Evolutionary conservation across 2,113 vertebrate genomes (phyloP), one percentile per base, ranked within the genome.

Genomic region (Mungos mungo): DNA sequence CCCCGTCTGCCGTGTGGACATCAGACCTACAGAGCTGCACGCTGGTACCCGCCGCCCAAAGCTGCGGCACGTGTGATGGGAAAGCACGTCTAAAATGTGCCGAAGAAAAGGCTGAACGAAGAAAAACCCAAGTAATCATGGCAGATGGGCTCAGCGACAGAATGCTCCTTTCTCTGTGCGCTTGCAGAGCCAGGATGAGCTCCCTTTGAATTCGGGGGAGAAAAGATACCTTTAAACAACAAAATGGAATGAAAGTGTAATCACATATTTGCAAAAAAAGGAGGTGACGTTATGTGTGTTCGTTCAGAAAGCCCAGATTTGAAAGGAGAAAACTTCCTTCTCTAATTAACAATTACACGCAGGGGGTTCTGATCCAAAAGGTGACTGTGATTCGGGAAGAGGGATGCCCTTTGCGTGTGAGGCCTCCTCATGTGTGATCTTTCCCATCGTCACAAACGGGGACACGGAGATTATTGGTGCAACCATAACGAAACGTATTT

Each of bases 1-100:
- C 11, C 5, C 11, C 0, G n/a, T 23, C 27, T 0, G 27, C 10
- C n/a, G 9, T 5, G 13, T 23, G 54, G 69, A 38, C 10, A 5
- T 81, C 29, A n/a, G 33, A 27, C 11, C 31, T 0, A 38, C 35
- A 52, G 41, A 77, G 15, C 50, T 13, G 1, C 41, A 68, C 41
- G 21, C 50, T 41, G 38, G 21, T 23, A 25, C 7, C 12, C 27
- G 0, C 25, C 21, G 3, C 52, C 52, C 52, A 5, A 31, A 47
- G 60, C 14, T 13, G 6, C 21, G 23, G 21, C 25, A 12, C 50
- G 6, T n/a, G 27, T 9, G 33, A 15, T 0, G 25, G 12, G 90
- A 54, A 81, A 21, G 25, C 11, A 2, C 27, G 12, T 14, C 50
- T 16, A 38, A 80, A n/a, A 12, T 29, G 25, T 9, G 12, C 23